Evolutionary conservation across 2,888 invertebrate species (phyloP).

Genomic region (Diachrysia chrysitis): DNA sequence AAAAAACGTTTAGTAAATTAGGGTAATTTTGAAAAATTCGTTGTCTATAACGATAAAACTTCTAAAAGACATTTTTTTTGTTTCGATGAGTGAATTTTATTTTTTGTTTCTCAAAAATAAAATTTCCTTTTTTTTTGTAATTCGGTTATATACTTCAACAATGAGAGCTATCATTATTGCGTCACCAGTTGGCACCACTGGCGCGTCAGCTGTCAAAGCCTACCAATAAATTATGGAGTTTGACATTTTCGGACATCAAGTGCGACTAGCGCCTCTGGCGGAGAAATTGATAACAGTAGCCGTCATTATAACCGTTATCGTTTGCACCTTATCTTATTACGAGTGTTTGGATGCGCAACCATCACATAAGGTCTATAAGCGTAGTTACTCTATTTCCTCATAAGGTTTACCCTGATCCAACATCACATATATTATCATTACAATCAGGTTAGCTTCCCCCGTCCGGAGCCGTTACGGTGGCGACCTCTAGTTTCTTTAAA

Average conservation of each 20-base stretch:
- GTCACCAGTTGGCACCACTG: too few species aligned
- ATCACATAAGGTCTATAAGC: slow-evolving; percentile 37
- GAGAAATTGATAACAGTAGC: too few species aligned
- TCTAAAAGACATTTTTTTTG: slow-evolving; percentile 3
- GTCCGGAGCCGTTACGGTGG: slow-evolving; percentile 72
- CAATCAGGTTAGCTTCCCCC: slow-evolving; percentile 72
- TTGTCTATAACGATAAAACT: slow-evolving; percentile 25
- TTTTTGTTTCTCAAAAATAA: slow-evolving; percentile 9
- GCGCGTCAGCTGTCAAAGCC: too few species aligned
- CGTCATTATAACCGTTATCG: neutral
- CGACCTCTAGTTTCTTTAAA: slow-evolving; percentile 84
- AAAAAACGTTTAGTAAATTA: slow-evolving; percentile 30
- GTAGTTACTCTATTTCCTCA: slow-evolving; percentile 61
- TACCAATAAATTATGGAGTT: too few species aligned
- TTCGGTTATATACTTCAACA: slow-evolving; percentile 5
- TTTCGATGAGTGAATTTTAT: slow-evolving; percentile 7
- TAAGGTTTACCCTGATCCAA: slow-evolving; percentile 82
- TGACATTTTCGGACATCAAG: too few species aligned
- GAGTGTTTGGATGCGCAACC: slow-evolving; percentile 28
- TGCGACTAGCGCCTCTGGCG: too few species aligned
- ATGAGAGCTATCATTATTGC: too few species aligned
- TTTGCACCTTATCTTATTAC: slow-evolving; percentile 11
- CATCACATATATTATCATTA: slow-evolving; percentile 75
- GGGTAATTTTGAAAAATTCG: slow-evolving; percentile 26
- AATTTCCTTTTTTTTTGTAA: neutral